Conservation (phyloP, 1,140 invertebrate species). For the Drosophila athabasca region DNA sequence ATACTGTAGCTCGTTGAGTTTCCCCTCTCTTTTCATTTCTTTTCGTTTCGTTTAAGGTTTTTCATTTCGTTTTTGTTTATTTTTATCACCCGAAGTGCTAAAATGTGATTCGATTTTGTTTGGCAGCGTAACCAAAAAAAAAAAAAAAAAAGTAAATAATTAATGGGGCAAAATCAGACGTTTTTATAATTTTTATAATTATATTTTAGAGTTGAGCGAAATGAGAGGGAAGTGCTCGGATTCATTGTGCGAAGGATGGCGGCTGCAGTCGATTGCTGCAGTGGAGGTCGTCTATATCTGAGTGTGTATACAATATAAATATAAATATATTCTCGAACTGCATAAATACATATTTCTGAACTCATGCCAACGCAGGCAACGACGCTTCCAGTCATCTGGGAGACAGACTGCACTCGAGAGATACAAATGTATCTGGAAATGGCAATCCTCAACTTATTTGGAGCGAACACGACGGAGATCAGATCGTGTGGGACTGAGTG, state of each 20-base stretch:
- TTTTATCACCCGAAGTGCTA: constrained; percentile 74
- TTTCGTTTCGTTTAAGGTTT: constrained; percentile 2
- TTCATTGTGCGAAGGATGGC: constrained; percentile 20
- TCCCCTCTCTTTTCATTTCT: constrained; percentile 22
- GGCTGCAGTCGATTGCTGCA: constrained; percentile 36
- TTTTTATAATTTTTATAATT: constrained; percentile 27
- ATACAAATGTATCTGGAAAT: constrained; percentile 31
- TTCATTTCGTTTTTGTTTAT: constrained; percentile 57
- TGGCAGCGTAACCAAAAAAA: constrained; percentile 56
- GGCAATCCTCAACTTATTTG: not conserved
- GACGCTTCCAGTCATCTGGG: constrained; percentile 9
- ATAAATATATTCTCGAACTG: not conserved
- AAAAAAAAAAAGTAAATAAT: constrained; percentile 50
- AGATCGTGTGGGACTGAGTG: constrained; percentile 42
- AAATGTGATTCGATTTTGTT: constrained; percentile 65
- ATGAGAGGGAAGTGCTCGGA: not conserved
- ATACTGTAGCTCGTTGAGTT: constrained; percentile 12
- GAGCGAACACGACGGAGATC: constrained; percentile 16
- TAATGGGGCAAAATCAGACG: constrained; percentile 34
- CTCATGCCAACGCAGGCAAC: not conserved
- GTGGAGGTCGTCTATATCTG: constrained; percentile 50
- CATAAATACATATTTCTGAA: constrained; percentile 29
- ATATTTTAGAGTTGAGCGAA: constrained; percentile 18
- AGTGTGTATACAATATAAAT: not conserved
- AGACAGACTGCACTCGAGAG: not conserved